These are phyloP conservation scores for Amphibalanus amphitrite DNA, from an alignment of 1,140 invertebrate genomes.

Conservation along the genomic window DNA sequence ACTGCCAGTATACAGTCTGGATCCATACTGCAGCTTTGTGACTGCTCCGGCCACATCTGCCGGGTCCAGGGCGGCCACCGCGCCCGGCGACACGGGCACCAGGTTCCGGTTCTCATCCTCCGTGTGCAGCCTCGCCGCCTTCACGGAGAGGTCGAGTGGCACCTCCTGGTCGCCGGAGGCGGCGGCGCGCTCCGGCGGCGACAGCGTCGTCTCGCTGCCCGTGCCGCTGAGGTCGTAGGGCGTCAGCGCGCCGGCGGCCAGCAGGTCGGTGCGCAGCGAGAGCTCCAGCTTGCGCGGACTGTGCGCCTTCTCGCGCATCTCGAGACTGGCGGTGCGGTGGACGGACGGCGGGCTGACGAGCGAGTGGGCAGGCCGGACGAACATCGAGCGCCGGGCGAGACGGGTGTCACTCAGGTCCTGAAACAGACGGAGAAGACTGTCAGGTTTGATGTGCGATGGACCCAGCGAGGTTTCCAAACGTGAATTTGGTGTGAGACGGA, in stretches of 20 bases:
- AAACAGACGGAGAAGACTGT: no score
- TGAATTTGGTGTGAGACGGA: no score
- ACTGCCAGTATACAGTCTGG: background rate
- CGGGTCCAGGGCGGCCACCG: background rate
- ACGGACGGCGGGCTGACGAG: background rate
- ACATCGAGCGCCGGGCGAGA: background rate
- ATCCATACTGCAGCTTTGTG: background rate
- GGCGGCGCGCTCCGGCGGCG: background rate
- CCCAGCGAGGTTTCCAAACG: no score
- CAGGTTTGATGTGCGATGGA: no score
- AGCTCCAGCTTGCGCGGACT: constrained; percentile 1
- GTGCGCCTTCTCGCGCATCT: background rate
- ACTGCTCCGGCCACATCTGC: no score
- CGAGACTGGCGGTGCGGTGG: no score
- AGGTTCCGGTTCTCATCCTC: background rate
- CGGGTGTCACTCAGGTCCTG: no score
- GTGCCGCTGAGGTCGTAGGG: background rate
- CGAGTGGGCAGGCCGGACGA: background rate
- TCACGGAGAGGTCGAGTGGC: background rate
- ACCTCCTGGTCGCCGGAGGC: background rate
- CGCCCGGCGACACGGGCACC: background rate
- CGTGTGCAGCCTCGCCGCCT: background rate
- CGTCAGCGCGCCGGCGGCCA: background rate
- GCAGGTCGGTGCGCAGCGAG: background rate
- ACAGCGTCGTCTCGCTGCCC: background rate